Evolutionary conservation across 2,888 invertebrate genomes (phyloP).

Genomic region (Plebejus anna): DNA sequence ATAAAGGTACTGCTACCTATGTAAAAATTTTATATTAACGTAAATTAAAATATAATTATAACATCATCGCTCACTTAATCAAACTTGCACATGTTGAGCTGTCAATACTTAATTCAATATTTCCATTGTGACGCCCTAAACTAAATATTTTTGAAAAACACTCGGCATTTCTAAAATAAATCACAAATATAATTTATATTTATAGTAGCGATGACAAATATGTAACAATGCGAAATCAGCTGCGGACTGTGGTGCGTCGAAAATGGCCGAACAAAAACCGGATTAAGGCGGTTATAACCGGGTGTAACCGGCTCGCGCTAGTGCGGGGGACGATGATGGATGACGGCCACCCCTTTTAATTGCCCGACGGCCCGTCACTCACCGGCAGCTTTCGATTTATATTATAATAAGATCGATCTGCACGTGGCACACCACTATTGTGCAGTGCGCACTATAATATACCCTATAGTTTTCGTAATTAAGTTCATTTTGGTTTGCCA

Average conservation of each 20-base stretch:
- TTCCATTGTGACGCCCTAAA: background rate
- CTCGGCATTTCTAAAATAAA: background rate
- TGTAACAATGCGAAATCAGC: constrained; percentile 37
- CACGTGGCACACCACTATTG: constrained; percentile 35
- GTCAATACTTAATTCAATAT: background rate
- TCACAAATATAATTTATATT: background rate
- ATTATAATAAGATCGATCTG: constrained; percentile 72
- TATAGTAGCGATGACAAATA: constrained; percentile 29
- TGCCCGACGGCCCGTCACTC: constrained; percentile 67
- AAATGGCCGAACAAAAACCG: constrained; percentile 62
- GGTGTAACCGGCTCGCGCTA: constrained; percentile 58
- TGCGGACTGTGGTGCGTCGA: constrained; percentile 40
- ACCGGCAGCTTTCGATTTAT: constrained; percentile 70
- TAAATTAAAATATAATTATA: background rate
- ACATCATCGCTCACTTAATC: background rate
- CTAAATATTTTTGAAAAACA: background rate
- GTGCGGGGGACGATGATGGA: constrained; percentile 72
- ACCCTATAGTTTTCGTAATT: background rate
- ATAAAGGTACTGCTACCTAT: no score
- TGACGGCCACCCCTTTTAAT: constrained; percentile 76
- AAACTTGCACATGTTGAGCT: background rate
- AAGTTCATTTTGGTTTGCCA: background rate
- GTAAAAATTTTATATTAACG: background rate
- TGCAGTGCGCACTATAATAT: background rate
- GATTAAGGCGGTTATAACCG: constrained; percentile 68